phyloP scores from a whole-genome alignment of 2,113 vertebrate species.

The Cavia aperea region DNA sequence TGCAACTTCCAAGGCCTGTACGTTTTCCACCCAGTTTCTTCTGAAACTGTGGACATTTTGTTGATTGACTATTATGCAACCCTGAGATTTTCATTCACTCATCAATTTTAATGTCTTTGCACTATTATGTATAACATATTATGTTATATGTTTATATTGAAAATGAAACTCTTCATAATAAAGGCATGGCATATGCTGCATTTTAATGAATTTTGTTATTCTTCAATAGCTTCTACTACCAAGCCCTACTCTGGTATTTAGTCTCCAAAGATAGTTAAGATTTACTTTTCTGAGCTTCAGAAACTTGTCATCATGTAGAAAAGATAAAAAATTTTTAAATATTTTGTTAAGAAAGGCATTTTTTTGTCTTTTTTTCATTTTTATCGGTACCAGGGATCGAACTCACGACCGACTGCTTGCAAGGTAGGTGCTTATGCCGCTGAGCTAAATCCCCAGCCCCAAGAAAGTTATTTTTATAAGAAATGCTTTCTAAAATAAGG shows the following conservation, averaged over 20 bases:
- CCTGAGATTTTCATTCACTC: constrained; percentile 23
- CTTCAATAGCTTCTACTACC: not conserved
- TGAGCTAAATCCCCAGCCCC: too few relatives aligned
- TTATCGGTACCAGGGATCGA: too few relatives aligned
- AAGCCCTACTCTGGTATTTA: not conserved
- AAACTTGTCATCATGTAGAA: not conserved
- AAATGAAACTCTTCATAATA: constrained; percentile 4
- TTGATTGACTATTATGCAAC: not conserved
- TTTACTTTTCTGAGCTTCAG: not conserved
- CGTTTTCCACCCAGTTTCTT: constrained; percentile 25
- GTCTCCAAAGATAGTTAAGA: not conserved
- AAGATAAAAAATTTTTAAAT: not conserved
- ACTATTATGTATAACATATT: not conserved
- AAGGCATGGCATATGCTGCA: not conserved
- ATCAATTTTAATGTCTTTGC: not conserved
- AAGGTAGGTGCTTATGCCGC: too few relatives aligned
- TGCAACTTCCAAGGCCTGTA: not conserved
- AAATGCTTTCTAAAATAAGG: constrained; percentile 26
- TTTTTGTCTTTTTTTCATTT: too few relatives aligned
- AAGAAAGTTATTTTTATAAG: not conserved
- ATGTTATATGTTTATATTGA: not conserved
- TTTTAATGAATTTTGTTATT: constrained; percentile 8
- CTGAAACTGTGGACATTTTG: constrained; percentile 6
- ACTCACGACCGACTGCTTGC: too few relatives aligned
- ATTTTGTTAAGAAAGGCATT: not conserved